Percentiles rank a stretch among this genome's conserved stretches.
phyloP scores from a whole-genome alignment of 1,140 invertebrate species.

The Rhagoletis pomonella region DNA sequence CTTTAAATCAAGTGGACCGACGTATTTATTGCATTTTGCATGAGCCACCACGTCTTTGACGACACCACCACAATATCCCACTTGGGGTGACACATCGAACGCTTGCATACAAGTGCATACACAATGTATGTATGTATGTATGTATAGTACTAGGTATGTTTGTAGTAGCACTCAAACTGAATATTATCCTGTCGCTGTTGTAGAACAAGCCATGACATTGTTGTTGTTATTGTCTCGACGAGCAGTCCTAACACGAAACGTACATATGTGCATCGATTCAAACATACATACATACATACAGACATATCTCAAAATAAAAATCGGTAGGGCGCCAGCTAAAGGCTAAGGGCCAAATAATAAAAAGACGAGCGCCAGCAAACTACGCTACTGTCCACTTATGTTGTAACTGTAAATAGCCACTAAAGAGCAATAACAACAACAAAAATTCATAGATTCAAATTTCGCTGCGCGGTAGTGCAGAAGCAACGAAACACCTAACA shows the following conservation, averaged over 20 bases:
- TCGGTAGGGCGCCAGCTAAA: neutral
- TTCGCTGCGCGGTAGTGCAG: too few species aligned
- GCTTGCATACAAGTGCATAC: slow-evolving; percentile 69
- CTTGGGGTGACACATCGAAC: slow-evolving; percentile 53
- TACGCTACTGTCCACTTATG: neutral
- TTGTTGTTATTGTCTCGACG: neutral
- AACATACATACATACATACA: neutral
- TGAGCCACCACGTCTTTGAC: slow-evolving; percentile 50
- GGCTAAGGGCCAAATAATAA: neutral
- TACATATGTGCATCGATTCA: neutral
- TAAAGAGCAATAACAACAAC: slow-evolving; percentile 41
- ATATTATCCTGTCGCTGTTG: neutral
- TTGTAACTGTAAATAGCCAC: slow-evolving; percentile 12
- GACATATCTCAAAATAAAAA: slow-evolving; percentile 17
- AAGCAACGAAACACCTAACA: slow-evolving; percentile 1
- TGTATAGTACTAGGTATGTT: neutral
- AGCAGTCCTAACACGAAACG: neutral
- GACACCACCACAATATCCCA: neutral
- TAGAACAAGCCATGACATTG: neutral
- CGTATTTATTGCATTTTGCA: slow-evolving; percentile 72
- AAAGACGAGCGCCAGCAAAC: neutral
- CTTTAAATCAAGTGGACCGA: slow-evolving; percentile 73
- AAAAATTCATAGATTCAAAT: neutral
- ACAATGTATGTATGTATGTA: neutral
- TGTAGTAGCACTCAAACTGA: neutral